A percentile compares a stretch with the other conserved stretches of the same genome.
Evolutionary conservation across 2,888 invertebrate genomes (phyloP).

Genomic region (Amblyjoppa fuscipennis): DNA sequence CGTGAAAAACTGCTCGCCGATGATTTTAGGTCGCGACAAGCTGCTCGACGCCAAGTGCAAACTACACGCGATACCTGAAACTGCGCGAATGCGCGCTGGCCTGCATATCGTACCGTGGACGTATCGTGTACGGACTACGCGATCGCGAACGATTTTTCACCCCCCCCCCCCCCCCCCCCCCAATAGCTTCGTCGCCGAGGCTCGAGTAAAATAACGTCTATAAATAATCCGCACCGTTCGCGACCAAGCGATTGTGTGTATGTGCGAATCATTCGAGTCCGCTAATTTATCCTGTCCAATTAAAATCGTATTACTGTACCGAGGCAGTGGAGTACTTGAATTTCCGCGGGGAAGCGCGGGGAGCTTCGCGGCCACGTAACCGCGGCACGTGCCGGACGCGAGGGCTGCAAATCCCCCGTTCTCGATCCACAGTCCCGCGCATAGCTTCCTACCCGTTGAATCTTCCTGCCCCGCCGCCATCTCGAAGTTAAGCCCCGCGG

Average conservation of each 20-base stretch:
- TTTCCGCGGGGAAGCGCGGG: background rate
- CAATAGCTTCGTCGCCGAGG: background rate
- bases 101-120: background rate
- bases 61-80: conserved; percentile 40
- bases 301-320: conserved; percentile 1
- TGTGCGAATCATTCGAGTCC: background rate
- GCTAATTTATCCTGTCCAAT: background rate
- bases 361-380: conserved; percentile 8
- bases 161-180: no score
- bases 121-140: background rate
- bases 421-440: conserved; percentile 3
- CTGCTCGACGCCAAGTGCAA: conserved; percentile 70
- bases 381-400: conserved; percentile 41
- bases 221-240: background rate
- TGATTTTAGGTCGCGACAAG: conserved; percentile 69
- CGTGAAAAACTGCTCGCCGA: conserved; percentile 67
- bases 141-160: conserved; percentile 10
- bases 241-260: no score
- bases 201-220: background rate
- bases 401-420: conserved; percentile 6
- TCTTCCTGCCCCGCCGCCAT: background rate
- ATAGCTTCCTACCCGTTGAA: conserved; percentile 11
- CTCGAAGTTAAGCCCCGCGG: conserved; percentile 75
- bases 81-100: background rate
- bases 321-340: background rate